Evolutionary conservation across 2,888 invertebrate species (phyloP), one percentile per base, ranked within the genome.

Genomic region (Plusia festucae): DNA sequence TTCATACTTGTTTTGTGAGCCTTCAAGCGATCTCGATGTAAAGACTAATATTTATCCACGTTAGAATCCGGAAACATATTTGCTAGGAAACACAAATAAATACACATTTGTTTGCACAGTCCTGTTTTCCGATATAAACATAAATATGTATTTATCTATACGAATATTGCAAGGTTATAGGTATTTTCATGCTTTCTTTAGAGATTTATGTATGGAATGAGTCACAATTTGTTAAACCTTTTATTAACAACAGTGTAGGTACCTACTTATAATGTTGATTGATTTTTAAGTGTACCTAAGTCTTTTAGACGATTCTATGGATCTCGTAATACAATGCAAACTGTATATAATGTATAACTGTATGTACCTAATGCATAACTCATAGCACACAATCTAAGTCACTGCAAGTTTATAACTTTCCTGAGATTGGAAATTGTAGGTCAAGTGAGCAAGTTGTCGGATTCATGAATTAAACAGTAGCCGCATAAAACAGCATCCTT

Each of bases 131-230:
- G 34, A 60, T 69, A 73, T 59, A 53, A 59, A 62, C 30, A 61
- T 58, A 46, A 32, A 20, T 40, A 52, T n/a, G n/a, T n/a, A n/a
- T 64, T 60, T 73, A 73, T 73, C 54, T 67, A 30, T 57, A 60
- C 32, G 30, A 54, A 53, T 30, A 64, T 32, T 24, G 34, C 34
- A 16, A 52, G 56, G 24, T 27, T 52, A 27, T 56, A n/a, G n/a
- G n/a, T n/a, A 49, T 30, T 30, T 30, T 46, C 9, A 54, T 55
- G 15, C 53, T 44, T 27, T 49, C 40, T 58, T 52, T 72, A 49
- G 20, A 65, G 44, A 62, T 59, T 62, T 59, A 30, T 30, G 2
- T 30, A 30, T 9, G 9, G 9, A 30, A 9, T 30, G 30, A 9
- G 30, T 8, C 8, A 9, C 9, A 9, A 30, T 9, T 7, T 30